Conservation (phyloP, 2,888 invertebrate species). For the Polyommatus icarus region DNA sequence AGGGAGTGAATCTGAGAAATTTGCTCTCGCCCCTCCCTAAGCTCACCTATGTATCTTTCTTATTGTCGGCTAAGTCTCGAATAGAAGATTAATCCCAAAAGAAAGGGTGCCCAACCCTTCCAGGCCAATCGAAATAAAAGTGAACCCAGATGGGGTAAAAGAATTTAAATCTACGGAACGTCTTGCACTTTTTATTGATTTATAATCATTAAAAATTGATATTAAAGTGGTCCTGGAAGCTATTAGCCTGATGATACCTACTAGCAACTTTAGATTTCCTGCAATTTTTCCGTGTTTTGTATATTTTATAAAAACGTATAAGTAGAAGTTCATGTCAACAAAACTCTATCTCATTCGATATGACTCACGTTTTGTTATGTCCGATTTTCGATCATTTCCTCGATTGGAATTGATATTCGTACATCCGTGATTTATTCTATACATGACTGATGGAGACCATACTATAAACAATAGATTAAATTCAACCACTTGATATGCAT, state of each 20-base stretch:
- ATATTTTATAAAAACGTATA: too few relatives aligned
- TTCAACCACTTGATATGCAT: slow-evolving; percentile 32
- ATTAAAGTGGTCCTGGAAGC: background rate
- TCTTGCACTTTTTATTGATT: background rate
- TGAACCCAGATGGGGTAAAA: slow-evolving; percentile 36
- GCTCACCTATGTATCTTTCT: slow-evolving; percentile 80
- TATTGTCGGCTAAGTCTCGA: slow-evolving; percentile 78
- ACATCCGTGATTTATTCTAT: background rate
- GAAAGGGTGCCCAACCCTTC: slow-evolving; percentile 74
- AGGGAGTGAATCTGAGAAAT: slow-evolving; percentile 75
- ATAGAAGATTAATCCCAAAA: slow-evolving; percentile 79
- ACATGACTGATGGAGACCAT: background rate
- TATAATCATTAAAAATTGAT: background rate
- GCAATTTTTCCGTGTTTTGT: too few relatives aligned
- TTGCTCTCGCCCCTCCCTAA: slow-evolving; percentile 72
- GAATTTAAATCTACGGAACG: slow-evolving; percentile 31
- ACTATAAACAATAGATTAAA: slow-evolving; percentile 36
- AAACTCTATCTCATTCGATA: background rate
- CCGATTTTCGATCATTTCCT: slow-evolving; percentile 1
- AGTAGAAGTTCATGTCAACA: too few relatives aligned
- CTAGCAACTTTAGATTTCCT: background rate
- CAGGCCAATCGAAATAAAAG: slow-evolving; percentile 37
- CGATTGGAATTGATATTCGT: background rate
- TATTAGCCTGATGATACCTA: background rate
- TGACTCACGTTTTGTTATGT: background rate